A percentile compares a stretch with the other conserved stretches of the same genome.
Evolutionary conservation across 2,113 vertebrate species (phyloP).

Genomic region (Proterorhinus semilunaris): DNA sequence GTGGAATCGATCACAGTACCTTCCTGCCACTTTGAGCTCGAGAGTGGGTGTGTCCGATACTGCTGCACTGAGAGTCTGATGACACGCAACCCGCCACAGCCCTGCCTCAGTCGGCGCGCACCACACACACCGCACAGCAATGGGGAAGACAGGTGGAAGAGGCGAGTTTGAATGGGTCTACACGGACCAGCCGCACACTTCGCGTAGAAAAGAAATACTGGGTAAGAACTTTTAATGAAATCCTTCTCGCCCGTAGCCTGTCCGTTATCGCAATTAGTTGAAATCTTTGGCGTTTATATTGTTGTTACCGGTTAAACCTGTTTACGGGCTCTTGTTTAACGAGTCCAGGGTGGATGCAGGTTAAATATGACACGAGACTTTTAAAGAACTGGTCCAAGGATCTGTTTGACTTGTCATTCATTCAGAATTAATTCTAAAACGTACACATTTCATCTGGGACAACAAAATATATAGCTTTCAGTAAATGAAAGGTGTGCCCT

Average conservation of each 20-base stretch:
- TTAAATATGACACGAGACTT: background rate
- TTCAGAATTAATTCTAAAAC: background rate
- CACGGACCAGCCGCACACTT: conserved; percentile 93
- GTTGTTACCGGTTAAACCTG: conserved; percentile 67
- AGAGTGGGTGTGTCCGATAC: conserved; percentile 59
- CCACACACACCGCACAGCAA: conserved; percentile 44
- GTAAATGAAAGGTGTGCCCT: too few species aligned
- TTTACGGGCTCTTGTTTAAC: conserved; percentile 48
- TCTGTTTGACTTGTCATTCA: background rate
- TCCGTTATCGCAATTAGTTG: background rate
- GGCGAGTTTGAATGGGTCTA: conserved; percentile 97
- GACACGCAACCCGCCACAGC: conserved; percentile 29
- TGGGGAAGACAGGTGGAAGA: conserved; percentile 84
- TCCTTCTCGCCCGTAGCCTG: background rate
- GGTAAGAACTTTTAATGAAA: conserved; percentile 75
- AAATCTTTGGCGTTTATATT: background rate
- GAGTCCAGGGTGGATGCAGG: conserved; percentile 24
- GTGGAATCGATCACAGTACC: conserved; percentile 9
- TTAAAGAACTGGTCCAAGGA: background rate
- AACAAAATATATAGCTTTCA: too few species aligned
- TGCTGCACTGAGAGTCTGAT: conserved; percentile 11
- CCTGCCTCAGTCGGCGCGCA: background rate
- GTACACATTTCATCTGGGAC: background rate
- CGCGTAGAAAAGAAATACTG: conserved; percentile 90
- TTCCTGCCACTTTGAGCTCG: conserved; percentile 20